Conservation (phyloP, 2,797 vertebrate genomes). For the Lagorchestes hirsutus region DNA sequence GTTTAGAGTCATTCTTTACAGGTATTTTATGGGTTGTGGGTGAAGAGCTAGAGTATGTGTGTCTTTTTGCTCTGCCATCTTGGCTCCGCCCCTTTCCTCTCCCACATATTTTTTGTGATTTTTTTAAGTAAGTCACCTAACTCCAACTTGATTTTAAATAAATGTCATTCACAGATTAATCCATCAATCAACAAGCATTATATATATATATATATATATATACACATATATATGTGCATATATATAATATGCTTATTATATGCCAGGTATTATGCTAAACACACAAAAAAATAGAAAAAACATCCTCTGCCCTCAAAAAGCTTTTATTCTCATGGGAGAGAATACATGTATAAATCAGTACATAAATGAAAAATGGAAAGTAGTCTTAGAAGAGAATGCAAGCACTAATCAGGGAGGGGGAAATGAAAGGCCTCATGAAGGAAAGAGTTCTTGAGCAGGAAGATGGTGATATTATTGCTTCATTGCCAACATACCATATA, state of each 20-base stretch:
- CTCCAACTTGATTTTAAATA: conserved; percentile 76
- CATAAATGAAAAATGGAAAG: neutral
- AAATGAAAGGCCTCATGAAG: neutral
- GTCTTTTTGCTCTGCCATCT: too few relatives aligned
- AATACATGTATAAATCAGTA: neutral
- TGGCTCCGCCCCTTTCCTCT: conserved; percentile 22
- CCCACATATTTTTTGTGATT: conserved; percentile 79
- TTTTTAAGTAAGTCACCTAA: conserved; percentile 81
- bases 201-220: too few relatives aligned
- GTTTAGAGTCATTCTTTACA: too few relatives aligned
- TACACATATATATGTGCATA: too few relatives aligned
- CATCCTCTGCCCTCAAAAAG: too few relatives aligned
- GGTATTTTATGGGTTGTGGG: too few relatives aligned
- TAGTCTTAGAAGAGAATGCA: neutral
- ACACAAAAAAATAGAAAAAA: neutral
- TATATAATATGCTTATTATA: neutral
- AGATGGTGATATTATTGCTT: neutral
- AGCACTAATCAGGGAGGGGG: neutral
- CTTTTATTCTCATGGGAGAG: too few relatives aligned
- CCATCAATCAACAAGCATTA: neutral
- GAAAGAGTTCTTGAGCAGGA: neutral
- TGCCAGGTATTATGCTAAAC: neutral
- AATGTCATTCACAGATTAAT: neutral
- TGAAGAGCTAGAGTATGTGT: too few relatives aligned
- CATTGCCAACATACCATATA: neutral